These are phyloP conservation scores for Triops cancriformis DNA, from an alignment of 1,140 invertebrate species.

Conservation along the genomic window DNA sequence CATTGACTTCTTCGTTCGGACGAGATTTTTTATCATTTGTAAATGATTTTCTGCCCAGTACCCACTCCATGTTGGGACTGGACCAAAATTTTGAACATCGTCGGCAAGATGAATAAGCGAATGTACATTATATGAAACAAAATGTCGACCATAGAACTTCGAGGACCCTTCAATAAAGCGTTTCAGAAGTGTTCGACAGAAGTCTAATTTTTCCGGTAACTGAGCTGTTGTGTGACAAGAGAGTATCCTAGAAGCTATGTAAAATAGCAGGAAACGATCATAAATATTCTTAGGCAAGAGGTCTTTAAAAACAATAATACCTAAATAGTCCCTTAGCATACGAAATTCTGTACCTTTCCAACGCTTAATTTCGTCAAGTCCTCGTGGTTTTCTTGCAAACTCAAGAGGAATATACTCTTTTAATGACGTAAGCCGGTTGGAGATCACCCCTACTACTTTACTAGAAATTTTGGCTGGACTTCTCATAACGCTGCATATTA, in stretches of 20 bases:
- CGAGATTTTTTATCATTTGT: conserved; percentile 1
- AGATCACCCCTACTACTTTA: not conserved
- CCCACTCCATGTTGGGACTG: too few relatives aligned
- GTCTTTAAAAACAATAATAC: not conserved
- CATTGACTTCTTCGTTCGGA: not conserved
- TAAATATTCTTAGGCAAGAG: not conserved
- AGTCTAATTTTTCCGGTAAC: not conserved
- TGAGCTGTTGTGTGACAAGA: not conserved
- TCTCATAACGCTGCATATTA: not conserved
- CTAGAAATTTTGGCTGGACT: not conserved
- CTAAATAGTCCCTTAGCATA: not conserved
- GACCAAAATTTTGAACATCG: not conserved
- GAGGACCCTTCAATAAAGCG: not conserved
- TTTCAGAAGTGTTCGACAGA: not conserved
- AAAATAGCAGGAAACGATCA: not conserved
- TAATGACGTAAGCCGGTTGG: not conserved
- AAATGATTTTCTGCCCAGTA: not conserved
- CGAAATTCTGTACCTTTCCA: conserved; percentile 6
- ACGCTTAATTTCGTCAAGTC: not conserved
- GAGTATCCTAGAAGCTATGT: not conserved
- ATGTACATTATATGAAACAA: conserved; percentile 17
- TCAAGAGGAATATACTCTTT: not conserved
- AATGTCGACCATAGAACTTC: not conserved
- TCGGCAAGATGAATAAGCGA: not conserved
- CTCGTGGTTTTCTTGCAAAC: not conserved